Percentiles rank a stretch among this genome's conserved stretches.
Evolutionary conservation across 2,113 vertebrate species (phyloP).

Genomic region (Manacus vitellinus): DNA sequence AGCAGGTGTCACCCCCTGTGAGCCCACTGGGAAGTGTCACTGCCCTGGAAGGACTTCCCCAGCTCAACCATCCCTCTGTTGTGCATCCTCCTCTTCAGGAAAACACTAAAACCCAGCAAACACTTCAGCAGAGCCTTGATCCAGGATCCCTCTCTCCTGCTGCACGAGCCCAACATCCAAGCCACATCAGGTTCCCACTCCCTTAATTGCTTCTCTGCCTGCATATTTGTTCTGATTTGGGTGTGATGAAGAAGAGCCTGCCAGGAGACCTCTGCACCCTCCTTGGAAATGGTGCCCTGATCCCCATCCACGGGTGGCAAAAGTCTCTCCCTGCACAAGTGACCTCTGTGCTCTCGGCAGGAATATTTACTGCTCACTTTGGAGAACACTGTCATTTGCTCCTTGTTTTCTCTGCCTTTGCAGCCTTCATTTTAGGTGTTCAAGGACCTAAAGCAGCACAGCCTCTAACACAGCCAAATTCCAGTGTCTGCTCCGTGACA

Average conservation of each 20-base stretch:
- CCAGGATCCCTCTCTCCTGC: background rate
- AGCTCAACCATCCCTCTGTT: background rate
- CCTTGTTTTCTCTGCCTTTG: background rate
- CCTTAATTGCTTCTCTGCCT: background rate
- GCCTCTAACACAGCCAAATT: background rate
- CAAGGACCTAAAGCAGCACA: background rate
- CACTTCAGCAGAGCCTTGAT: accelerated
- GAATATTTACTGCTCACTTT: background rate
- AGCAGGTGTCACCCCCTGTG: background rate
- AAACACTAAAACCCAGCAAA: background rate
- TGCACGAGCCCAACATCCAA: background rate
- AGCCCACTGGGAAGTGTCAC: background rate
- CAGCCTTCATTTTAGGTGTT: background rate
- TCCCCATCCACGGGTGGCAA: background rate
- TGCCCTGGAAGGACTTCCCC: background rate
- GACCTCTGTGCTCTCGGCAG: background rate
- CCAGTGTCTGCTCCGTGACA: background rate
- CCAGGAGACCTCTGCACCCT: background rate
- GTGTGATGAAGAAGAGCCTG: background rate
- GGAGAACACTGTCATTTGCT: background rate
- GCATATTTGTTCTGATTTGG: accelerated
- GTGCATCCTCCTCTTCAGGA: background rate
- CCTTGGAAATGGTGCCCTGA: background rate
- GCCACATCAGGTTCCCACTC: background rate
- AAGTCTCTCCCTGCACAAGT: background rate